Percentiles rank a stretch among this genome's conserved stretches.
Evolutionary conservation across 2,113 vertebrate genomes (phyloP).

Genomic region (Todiramphus chloris): DNA sequence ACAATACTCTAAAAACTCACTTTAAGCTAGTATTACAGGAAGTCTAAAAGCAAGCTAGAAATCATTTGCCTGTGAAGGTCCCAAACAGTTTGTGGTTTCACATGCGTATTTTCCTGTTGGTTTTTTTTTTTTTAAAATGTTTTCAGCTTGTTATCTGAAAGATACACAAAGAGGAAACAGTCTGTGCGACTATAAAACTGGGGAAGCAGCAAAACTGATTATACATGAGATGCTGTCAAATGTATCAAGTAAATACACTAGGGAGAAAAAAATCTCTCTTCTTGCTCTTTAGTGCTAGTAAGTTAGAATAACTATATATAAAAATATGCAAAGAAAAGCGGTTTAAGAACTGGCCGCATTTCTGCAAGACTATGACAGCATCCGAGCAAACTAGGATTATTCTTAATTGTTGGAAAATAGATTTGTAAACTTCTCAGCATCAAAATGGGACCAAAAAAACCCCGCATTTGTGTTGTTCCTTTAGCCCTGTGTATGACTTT

Average conservation of each 20-base stretch:
- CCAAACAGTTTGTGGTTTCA: slow-evolving; percentile 14
- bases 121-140: not conserved
- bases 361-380: not conserved
- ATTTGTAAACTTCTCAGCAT: not conserved
- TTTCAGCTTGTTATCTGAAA: slow-evolving; percentile 31
- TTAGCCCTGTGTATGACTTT: not conserved
- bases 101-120: not conserved
- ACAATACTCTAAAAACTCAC: not conserved
- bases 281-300: not conserved
- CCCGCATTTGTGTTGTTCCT: not conserved
- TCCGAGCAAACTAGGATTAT: not conserved
- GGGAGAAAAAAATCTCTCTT: not conserved
- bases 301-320: not conserved
- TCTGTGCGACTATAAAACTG: not conserved
- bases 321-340: not conserved
- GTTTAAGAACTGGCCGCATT: not conserved
- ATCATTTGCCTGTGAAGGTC: not conserved
- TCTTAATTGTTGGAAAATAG: not conserved
- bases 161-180: not conserved
- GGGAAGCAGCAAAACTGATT: slow-evolving; percentile 15
- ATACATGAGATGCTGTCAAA: slow-evolving; percentile 27
- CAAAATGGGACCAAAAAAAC: not conserved
- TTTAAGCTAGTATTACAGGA: not conserved
- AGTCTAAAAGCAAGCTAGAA: not conserved
- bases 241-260: not conserved